These are phyloP conservation scores for Calonectris borealis DNA, from an alignment of 2,113 vertebrate genomes.

Conservation along the genomic window DNA sequence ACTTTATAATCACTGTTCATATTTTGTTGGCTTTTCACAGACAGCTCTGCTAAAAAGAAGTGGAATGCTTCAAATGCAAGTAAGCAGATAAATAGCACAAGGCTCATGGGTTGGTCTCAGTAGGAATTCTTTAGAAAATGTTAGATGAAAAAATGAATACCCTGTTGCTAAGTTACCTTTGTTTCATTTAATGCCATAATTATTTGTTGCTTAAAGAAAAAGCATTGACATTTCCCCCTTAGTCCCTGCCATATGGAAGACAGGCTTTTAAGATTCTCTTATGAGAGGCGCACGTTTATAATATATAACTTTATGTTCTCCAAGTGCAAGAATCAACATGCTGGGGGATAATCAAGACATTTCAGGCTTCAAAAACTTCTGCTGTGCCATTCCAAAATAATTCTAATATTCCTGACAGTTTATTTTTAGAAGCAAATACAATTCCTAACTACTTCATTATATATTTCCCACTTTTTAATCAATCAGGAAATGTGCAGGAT, in stretches of 20 bases:
- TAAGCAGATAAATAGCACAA: not conserved
- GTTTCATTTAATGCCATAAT: conserved; percentile 48
- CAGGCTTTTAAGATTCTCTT: conserved; percentile 37
- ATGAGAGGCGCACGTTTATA: not conserved
- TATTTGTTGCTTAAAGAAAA: conserved; percentile 49
- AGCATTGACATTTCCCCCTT: conserved; percentile 25
- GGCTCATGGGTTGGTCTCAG: not conserved
- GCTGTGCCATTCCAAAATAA: not conserved
- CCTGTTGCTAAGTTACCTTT: conserved; percentile 62
- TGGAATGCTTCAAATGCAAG: not conserved
- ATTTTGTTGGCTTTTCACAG: conserved; percentile 17
- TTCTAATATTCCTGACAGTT: not conserved
- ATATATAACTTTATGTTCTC: conserved; percentile 19
- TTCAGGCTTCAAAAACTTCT: conserved; percentile 2
- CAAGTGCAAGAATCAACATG: not conserved
- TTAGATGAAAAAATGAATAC: conserved; percentile 17
- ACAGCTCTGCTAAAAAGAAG: not conserved
- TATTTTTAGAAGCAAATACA: not conserved
- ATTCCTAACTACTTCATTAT: not conserved
- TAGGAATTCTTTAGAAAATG: conserved; percentile 31
- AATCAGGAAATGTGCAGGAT: not conserved
- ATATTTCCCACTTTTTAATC: conserved; percentile 24
- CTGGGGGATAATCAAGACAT: not conserved
- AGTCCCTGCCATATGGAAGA: conserved; percentile 37
- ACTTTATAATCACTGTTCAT: conserved; percentile 21